A percentile compares a stretch with the other conserved stretches of the same genome.
Evolutionary conservation across 2,888 invertebrate genomes (phyloP).

Genomic region (Fragum whitleyi): DNA sequence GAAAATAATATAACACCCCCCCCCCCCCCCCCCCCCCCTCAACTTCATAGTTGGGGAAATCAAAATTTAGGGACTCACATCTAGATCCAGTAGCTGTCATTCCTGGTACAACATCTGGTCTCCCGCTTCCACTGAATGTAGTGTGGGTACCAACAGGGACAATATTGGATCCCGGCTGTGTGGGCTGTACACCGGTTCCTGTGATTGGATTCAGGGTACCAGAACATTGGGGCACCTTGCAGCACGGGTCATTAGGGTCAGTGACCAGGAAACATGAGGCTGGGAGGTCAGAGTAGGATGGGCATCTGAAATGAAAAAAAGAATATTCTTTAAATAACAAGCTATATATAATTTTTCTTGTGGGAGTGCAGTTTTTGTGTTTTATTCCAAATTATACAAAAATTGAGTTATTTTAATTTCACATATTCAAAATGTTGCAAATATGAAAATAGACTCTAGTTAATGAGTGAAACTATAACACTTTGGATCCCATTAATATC

Average conservation of each 20-base stretch:
- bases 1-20: no score
- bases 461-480: no score
- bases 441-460: no score
- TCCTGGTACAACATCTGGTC: constrained; percentile 48
- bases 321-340: constrained; percentile 1
- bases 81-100: constrained; percentile 56
- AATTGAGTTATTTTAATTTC: no score
- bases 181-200: constrained; percentile 59
- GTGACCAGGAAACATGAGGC: constrained; percentile 67
- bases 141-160: constrained; percentile 76
- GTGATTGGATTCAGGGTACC: constrained; percentile 70
- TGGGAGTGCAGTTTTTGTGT: no score
- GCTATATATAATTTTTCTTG: no score
- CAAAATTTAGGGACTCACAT: no score
- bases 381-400: no score
- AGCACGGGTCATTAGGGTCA: constrained; percentile 74
- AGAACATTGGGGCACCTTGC: constrained; percentile 68
- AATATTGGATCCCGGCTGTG: constrained; percentile 70
- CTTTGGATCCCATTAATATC: no score
- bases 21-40: no score
- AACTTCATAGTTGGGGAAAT: no score
- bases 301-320: constrained; percentile 65
- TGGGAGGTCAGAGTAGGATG: constrained; percentile 71
- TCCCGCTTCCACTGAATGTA: constrained; percentile 69
- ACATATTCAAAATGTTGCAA: no score